Conservation (phyloP, 2,888 invertebrate species). For the Kryphioiulus occultus region DNA sequence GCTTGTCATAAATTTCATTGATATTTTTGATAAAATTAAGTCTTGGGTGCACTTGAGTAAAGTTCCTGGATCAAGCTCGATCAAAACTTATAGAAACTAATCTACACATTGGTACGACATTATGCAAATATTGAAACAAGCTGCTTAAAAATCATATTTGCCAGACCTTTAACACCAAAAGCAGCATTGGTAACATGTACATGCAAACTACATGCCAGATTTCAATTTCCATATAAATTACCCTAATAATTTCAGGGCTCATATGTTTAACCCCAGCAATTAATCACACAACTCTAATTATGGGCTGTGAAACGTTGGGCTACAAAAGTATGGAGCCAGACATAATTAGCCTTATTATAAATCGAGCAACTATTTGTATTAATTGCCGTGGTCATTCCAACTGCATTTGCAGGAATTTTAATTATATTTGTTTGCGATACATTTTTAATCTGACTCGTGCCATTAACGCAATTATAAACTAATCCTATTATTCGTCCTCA, state of each 20-base stretch:
- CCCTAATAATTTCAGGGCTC: slow-evolving; percentile 24
- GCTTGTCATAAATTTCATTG: too few relatives aligned
- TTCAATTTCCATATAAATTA: slow-evolving; percentile 21
- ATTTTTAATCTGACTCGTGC: neutral
- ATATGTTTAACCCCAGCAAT: neutral
- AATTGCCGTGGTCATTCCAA: neutral
- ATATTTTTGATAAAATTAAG: too few relatives aligned
- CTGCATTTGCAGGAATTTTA: neutral
- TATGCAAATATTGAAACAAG: slow-evolving; percentile 3
- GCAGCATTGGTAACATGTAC: neutral
- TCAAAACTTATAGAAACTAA: too few relatives aligned
- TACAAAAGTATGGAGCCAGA: neutral
- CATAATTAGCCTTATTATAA: neutral
- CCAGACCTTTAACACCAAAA: neutral
- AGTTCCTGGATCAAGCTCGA: too few relatives aligned
- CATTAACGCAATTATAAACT: neutral
- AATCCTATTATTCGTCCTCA: neutral
- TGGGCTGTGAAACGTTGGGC: neutral
- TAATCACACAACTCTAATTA: slow-evolving; percentile 6
- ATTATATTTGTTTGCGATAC: neutral
- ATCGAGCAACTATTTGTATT: neutral
- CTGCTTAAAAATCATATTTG: slow-evolving; percentile 2
- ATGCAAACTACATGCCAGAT: neutral
- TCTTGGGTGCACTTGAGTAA: too few relatives aligned
- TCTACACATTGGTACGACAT: too few relatives aligned